Evolutionary conservation across 1,140 invertebrate species (phyloP), one percentile per base, ranked within the genome.

Genomic region (Cecropterus lyciades): DNA sequence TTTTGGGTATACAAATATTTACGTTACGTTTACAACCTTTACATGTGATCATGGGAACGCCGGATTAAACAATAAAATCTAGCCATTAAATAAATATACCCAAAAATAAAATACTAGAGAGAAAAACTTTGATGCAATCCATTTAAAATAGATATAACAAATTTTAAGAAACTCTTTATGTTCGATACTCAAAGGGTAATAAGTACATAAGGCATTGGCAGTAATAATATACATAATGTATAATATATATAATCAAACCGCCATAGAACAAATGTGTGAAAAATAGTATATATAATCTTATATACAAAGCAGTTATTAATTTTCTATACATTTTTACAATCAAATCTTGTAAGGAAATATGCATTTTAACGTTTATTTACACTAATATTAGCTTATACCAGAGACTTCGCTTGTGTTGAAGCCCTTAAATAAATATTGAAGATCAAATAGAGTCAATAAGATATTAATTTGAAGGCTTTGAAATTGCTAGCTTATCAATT

Each of bases 311-410:
- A 10, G 30, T 33, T 17, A 48, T 9, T 48, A 6, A n/a, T 33
- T 37, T 40, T 53, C 10, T 53, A 33, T 53, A 53, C 51, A 53
- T 53, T 53, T 53, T 15, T 53, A 53, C 51, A 53, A 53, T 30
- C 15, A 53, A 7, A 53, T 15, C 27, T n/a, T 30, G 13, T 15
- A 11, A 11, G n/a, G 6, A 30, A 53, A 33, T 37, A 33, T 37
- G 8, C 15, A 53, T 53, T 43, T 56, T 56, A 42, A 20, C 6
- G 8, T 14, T 56, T 56, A 17, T 42, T 10, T n/a, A n/a, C n/a
- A n/a, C n/a, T n/a, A n/a, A n/a, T n/a, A n/a, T n/a, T n/a, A n/a
- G n/a, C n/a, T n/a, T n/a, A n/a, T n/a, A n/a, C n/a, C n/a, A n/a
- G n/a, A n/a, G n/a, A n/a, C n/a, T n/a, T n/a, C n/a, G n/a, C n/a